Evolutionary conservation across 2,797 vertebrate species (phyloP), one percentile per base, ranked within the genome.

Genomic region (Pteronotus mesoamericanus): DNA sequence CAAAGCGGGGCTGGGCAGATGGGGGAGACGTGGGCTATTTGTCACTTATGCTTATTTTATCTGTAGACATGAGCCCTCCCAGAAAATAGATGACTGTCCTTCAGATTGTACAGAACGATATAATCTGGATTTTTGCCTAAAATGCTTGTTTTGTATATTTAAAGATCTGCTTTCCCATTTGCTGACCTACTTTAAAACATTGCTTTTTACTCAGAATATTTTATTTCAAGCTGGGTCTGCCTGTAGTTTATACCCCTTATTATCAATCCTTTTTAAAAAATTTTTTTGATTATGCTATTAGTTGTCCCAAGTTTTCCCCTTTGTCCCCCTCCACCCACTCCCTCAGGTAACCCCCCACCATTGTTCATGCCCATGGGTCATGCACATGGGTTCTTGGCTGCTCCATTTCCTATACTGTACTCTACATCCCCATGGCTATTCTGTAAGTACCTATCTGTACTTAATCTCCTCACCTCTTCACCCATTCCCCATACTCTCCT

Each of bases 21-120:
- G 46, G 68, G 42, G 66, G 37, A 53, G 22, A n/a, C 15, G 9
- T 6, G 6, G 48, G 15, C 80, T 87, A 1, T 61, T 68, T 75
- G 61, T 64, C 79, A 66, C 32, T 53, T 44, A 5, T 0, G 55
- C 26, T 75, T 90, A 93, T 39, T 97, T 97, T 93, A 96, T 96
- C 48, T 94, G 80, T 42, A 94, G 92, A 87, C 29, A 59, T 16
- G 11, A 66, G 5, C 34, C 74, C 37, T 61, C 26, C 44, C 5
- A 32, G 37, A 24, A 84, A 69, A 59, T 0, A 61, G 46, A 51
- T 21, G n/a, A 77, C 18, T 8, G 4, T 32, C 26, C 46, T 57
- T 86, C 26, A 74, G 39, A 68, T 11, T 34, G 5, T 22, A 66
- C 26, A 9, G 18, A 66, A 84, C 32, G 19, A 21, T 7, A 53